Conservation (phyloP, 2,113 vertebrate genomes). For the Bos indicus region DNA sequence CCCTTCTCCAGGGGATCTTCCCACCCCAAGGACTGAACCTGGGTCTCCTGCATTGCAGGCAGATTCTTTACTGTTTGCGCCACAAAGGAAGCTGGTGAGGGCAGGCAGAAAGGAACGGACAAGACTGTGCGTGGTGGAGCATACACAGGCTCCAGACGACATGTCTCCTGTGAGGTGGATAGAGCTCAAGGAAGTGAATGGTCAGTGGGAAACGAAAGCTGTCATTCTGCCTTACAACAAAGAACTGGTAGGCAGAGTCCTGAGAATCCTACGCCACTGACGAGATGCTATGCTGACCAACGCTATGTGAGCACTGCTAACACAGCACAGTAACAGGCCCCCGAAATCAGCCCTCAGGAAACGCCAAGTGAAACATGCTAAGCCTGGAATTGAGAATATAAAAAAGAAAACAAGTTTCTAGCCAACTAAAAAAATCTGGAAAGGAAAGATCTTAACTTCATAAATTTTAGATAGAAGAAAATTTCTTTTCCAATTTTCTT, state of each 20-base stretch:
- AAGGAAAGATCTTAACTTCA: background rate
- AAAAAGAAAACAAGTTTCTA: background rate
- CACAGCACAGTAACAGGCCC: rapidly evolving
- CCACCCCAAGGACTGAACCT: background rate
- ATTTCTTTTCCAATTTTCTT: background rate
- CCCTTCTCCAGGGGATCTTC: background rate
- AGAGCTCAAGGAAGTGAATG: rapidly evolving
- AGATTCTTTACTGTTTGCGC: background rate
- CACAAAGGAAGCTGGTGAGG: background rate
- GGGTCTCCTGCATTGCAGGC: background rate
- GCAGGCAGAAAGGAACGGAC: background rate
- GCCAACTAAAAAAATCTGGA: background rate
- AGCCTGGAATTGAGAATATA: background rate
- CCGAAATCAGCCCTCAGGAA: background rate
- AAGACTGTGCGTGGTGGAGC: rapidly evolving
- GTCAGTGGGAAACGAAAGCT: background rate
- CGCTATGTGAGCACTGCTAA: background rate
- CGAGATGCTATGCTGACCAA: background rate
- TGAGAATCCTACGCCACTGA: background rate
- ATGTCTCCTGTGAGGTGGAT: rapidly evolving
- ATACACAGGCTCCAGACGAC: rapidly evolving
- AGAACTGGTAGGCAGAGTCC: background rate
- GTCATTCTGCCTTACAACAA: background rate
- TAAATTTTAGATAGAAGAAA: background rate
- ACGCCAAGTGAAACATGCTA: background rate